phyloP scores from a whole-genome alignment of 1,140 invertebrate species.

The Hypsibius dujardini region DNA sequence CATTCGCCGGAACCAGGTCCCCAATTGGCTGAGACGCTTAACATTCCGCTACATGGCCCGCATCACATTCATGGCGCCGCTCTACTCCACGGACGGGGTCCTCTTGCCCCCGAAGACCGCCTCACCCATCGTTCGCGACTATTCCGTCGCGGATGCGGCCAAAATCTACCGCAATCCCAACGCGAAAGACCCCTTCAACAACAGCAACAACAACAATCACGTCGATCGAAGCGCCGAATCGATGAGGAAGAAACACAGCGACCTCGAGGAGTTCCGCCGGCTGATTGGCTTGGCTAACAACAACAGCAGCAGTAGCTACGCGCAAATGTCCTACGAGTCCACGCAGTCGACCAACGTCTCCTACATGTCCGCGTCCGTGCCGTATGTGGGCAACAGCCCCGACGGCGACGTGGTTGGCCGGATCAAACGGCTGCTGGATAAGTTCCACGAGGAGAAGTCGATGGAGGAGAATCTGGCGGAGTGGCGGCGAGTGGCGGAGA shows the following conservation, averaged over 20 bases:
- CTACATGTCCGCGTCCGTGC: background rate
- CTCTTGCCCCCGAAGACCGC: background rate
- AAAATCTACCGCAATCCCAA: conserved; percentile 5
- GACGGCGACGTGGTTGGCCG: conserved; percentile 2
- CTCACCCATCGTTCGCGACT: too few relatives aligned
- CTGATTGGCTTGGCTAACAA: background rate
- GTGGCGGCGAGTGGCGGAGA: background rate
- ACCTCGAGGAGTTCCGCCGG: background rate
- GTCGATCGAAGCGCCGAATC: background rate
- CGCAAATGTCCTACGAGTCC: background rate
- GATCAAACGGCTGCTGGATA: background rate
- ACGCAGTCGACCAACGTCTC: conserved; percentile 7
- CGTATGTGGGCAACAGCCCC: background rate
- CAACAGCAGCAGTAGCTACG: background rate
- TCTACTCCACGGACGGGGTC: background rate
- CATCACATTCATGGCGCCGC: background rate
- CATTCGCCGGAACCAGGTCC: conserved; percentile 34
- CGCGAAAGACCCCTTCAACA: too few relatives aligned
- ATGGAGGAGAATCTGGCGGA: conserved; percentile 6
- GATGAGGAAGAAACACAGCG: background rate
- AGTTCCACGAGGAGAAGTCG: conserved; percentile 12
- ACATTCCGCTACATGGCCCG: conserved; percentile 6
- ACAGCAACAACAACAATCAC: background rate
- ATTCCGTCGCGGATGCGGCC: background rate
- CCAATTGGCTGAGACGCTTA: conserved; percentile 34